Conservation (phyloP, 2,797 vertebrate species). For the Halcyon badia region DNA sequence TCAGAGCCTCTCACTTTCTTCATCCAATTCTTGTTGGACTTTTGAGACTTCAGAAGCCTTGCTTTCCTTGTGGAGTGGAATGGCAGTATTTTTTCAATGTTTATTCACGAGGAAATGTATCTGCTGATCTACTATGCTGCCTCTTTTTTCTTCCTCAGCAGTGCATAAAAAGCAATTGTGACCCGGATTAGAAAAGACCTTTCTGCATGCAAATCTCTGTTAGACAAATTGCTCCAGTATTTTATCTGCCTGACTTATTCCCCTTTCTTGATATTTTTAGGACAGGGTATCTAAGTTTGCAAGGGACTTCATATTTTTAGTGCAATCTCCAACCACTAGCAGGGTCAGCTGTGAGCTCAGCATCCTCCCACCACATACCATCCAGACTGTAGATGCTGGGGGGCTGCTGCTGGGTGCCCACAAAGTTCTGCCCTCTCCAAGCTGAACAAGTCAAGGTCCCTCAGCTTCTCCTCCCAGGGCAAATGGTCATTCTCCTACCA, state of each 20-base stretch:
- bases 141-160: neutral
- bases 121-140: neutral
- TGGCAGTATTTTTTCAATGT: neutral
- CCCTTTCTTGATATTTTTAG: neutral
- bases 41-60: neutral
- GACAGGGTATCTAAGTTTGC: neutral
- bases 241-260: neutral
- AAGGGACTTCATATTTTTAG: neutral
- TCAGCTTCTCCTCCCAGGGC: neutral
- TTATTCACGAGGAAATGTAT: neutral
- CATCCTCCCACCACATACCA: neutral
- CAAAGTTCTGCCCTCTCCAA: neutral
- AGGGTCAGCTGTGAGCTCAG: neutral
- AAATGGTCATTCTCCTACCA: neutral
- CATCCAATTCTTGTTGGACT: neutral
- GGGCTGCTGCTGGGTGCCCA: neutral
- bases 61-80: neutral
- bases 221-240: neutral
- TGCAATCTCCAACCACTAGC: accelerated
- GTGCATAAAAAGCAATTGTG: neutral
- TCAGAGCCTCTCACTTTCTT: neutral
- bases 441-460: neutral
- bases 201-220: neutral
- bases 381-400: neutral
- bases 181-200: neutral